These are phyloP conservation scores for Ganaspis sp. DNA, from an alignment of 1,140 invertebrate species.

Conservation along the genomic window DNA sequence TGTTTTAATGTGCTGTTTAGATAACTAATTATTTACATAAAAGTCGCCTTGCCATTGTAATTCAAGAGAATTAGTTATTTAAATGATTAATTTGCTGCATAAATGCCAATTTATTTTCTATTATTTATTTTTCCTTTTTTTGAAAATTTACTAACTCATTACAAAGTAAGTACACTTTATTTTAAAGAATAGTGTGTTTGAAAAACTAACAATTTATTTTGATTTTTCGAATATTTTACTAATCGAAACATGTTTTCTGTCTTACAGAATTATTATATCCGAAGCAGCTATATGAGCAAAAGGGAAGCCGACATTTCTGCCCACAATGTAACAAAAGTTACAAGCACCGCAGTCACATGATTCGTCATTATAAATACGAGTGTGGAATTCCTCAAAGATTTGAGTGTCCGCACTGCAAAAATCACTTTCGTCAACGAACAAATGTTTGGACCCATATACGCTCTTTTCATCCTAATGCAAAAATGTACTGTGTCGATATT, in stretches of 20 bases:
- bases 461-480: slow-evolving; percentile 63
- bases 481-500: slow-evolving; percentile 70
- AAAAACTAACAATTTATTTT: background rate
- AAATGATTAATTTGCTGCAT: too few species aligned
- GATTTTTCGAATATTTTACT: background rate
- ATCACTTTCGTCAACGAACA: slow-evolving; percentile 69
- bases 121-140: too few species aligned
- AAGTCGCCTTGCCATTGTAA: too few species aligned
- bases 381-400: slow-evolving; percentile 66
- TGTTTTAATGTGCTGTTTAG: too few species aligned
- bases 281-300: background rate
- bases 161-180: background rate
- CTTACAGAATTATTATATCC: background rate
- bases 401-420: slow-evolving; percentile 65
- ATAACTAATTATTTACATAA: too few species aligned
- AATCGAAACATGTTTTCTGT: background rate
- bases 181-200: background rate
- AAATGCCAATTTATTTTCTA: too few species aligned
- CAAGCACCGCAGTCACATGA: slow-evolving; percentile 68
- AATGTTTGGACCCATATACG: slow-evolving; percentile 84
- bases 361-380: slow-evolving; percentile 65
- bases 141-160: too few species aligned
- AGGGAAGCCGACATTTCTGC: slow-evolving; percentile 53
- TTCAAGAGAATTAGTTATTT: too few species aligned
- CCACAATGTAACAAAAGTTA: slow-evolving; percentile 70